Conservation (phyloP, 2,888 invertebrate species). For the Drosophila lacicola region DNA sequence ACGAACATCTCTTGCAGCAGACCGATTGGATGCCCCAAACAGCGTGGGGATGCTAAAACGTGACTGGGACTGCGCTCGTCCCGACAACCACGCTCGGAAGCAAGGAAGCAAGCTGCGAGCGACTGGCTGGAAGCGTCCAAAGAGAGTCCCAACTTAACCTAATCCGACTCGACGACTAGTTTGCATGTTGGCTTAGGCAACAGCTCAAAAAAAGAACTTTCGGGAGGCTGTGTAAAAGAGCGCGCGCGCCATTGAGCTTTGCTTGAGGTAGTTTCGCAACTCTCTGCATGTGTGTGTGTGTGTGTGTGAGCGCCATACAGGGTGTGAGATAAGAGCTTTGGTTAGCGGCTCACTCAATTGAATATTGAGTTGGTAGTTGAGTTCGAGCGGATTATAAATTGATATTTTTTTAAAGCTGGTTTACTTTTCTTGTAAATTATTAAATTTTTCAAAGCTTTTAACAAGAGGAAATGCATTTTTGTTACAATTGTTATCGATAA, state of each 20-base stretch:
- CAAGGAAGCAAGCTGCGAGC: slow-evolving; percentile 29
- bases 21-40: slow-evolving; percentile 33
- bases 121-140: slow-evolving; percentile 3
- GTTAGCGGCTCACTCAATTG: slow-evolving; percentile 38
- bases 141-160: slow-evolving; percentile 16
- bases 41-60: slow-evolving; percentile 45
- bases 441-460: too few species aligned
- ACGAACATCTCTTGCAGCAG: slow-evolving; percentile 38
- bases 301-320: slow-evolving; percentile 24
- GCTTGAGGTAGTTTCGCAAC: slow-evolving; percentile 51
- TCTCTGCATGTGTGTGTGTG: not conserved
- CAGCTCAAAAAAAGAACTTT: slow-evolving; percentile 25
- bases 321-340: slow-evolving; percentile 25
- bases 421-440: not conserved
- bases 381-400: not conserved
- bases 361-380: slow-evolving; percentile 32
- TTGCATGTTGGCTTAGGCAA: slow-evolving; percentile 42
- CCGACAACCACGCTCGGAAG: slow-evolving; percentile 28
- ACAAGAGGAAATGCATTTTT: too few species aligned
- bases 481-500: too few species aligned
- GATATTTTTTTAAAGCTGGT: not conserved
- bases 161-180: slow-evolving; percentile 17
- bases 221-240: slow-evolving; percentile 49
- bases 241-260: slow-evolving; percentile 44
- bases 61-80: slow-evolving; percentile 38